Evolutionary conservation across 2,888 invertebrate species (phyloP).

Genomic region (Rutpela maculata): DNA sequence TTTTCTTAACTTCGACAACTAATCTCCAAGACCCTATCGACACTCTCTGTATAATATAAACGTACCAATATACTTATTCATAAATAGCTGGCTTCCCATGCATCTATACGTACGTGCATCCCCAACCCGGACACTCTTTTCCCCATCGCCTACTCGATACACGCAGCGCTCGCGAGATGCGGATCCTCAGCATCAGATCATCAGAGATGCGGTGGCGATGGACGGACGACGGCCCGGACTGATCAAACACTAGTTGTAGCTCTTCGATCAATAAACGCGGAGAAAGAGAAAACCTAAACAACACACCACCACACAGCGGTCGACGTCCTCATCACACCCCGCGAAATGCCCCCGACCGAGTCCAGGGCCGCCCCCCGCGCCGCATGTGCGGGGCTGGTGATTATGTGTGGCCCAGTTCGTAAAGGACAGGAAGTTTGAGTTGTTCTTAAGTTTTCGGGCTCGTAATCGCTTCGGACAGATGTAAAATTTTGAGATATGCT

Average conservation of each 20-base stretch:
- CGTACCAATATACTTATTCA: neutral
- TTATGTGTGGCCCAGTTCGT: conserved; percentile 34
- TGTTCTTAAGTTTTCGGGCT: conserved; percentile 14
- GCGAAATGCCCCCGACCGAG: conserved; percentile 12
- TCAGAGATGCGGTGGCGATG: conserved; percentile 58
- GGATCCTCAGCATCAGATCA: conserved; percentile 45
- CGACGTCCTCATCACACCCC: conserved; percentile 55
- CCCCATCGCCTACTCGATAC: conserved; percentile 6
- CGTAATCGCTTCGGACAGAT: neutral
- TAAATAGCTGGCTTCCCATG: neutral
- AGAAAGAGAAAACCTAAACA: conserved; percentile 67
- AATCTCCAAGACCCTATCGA: neutral
- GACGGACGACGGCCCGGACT: conserved; percentile 64
- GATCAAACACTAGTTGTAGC: conserved; percentile 64
- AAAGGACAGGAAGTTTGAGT: conserved; percentile 11
- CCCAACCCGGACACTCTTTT: neutral
- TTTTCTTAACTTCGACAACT: neutral
- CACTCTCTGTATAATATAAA: neutral
- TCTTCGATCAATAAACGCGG: conserved; percentile 64
- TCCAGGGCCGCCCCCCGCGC: conserved; percentile 42
- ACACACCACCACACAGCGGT: conserved; percentile 62
- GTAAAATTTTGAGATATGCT: neutral
- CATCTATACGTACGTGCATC: neutral
- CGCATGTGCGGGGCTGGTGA: conserved; percentile 5
- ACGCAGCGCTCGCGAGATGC: conserved; percentile 24